phyloP scores from a whole-genome alignment of 2,113 vertebrate genomes.

The Podiceps cristatus region DNA sequence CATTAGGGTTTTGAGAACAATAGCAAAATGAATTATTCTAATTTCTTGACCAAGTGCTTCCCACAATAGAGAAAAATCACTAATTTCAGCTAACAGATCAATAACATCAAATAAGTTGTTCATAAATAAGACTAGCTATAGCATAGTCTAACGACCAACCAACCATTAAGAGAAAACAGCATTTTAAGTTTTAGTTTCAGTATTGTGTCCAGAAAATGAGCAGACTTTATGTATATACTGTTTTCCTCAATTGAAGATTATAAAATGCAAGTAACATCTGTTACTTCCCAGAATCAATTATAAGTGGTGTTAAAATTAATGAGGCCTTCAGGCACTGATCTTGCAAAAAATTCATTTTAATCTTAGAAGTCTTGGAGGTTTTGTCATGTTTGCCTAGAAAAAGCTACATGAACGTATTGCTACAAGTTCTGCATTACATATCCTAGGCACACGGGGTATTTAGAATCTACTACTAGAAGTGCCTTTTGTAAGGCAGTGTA shows the following conservation, averaged over 20 bases:
- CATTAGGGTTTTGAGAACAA: neutral
- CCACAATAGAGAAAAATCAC: neutral
- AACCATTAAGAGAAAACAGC: neutral
- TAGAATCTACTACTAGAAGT: neutral
- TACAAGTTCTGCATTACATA: conserved; percentile 6
- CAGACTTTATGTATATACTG: neutral
- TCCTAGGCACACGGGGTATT: neutral
- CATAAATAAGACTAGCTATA: neutral
- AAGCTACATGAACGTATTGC: neutral
- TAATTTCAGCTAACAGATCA: neutral
- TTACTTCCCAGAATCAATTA: conserved; percentile 66
- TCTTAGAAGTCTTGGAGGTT: neutral
- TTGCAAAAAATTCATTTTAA: conserved; percentile 65
- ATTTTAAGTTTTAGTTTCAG: neutral
- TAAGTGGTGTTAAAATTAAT: conserved; percentile 66
- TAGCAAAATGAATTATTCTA: neutral
- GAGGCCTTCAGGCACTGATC: conserved; percentile 63
- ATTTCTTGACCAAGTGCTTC: neutral
- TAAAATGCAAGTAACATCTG: conserved; percentile 46
- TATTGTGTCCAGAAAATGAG: neutral
- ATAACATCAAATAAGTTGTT: neutral
- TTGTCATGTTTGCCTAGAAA: conserved; percentile 31
- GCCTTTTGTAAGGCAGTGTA: neutral
- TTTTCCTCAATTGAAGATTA: neutral
- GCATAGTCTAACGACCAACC: neutral